Evolutionary conservation across 1,140 invertebrate species (phyloP), one percentile per base, ranked within the genome.

Genomic region (Helicoverpa zea): DNA sequence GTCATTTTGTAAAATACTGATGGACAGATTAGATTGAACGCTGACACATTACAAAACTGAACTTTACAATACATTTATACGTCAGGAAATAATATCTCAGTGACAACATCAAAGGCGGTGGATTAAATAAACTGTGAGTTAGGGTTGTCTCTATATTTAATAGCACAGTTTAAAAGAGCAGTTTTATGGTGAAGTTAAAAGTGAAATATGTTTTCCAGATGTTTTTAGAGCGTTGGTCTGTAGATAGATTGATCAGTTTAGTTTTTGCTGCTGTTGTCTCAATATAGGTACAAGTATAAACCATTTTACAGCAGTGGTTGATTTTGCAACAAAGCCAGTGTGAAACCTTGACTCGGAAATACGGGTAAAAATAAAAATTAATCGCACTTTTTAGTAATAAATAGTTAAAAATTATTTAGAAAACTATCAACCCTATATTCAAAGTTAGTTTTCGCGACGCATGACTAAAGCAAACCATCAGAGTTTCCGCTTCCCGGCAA

Each of bases 11-110:
- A 18, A 72, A 14, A 63, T 63, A 75, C 35, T 43, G 49, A 76
- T 12, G 5, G 9, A 76, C 47, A 63, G 10, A 63, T 58, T 23
- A 54, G 58, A 63, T 61, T 51, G 13, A 9, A 52, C 14, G 59
- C n/a, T 29, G 23, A 3, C 9, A 61, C 54, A 12, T 78, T 78
- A 66, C 63, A 43, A 54, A 66, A 78, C 29, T 35, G 61, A 23
- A 47, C 9, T 51, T 13, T 61, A 16, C 16, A 49, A 75, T 11
- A 47, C 30, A 66, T 78, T 54, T 68, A 70, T 70, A 16, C 54
- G 51, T 79, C 61, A 79, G 76, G 76, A 79, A 79, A 64, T 70
- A 7, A 77, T 77, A 47, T 61, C 35, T 77, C 49, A 56, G 76
- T 79, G 63, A 47, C 76, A 49, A 64, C 59, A 68, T 79, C 76